Base-by-base conservation (phyloP, 2,113 vertebrate genomes). In the Spea multiplicata region DNA sequence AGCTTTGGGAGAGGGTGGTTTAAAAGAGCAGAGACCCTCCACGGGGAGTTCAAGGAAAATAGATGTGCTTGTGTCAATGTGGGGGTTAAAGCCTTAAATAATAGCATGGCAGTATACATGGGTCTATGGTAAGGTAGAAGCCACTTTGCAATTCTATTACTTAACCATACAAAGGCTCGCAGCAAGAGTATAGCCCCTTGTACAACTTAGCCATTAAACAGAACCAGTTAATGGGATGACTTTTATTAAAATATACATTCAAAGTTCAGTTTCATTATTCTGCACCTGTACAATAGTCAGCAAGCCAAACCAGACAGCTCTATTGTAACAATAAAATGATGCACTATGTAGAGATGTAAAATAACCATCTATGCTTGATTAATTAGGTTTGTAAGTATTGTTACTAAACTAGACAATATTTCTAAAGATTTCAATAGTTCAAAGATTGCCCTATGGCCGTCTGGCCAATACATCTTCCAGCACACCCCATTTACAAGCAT, bases 381-480 rank as follows among this genome's bases (percentile, higher is more conserved):
- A 92, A 94, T 93, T 92, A 90, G 87, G 89, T 93, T 93, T 93
- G 90, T 92, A 92, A 90, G 88, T 88, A 94, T 93, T 94, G 91
- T 93, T 90, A 85, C 85, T 85, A 87, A 90, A 92, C 89, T 81
- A 88, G 90, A 91, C 90, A 92, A 92, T 92, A 92, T 93, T 93
- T 92, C 92, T 93, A 93, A 92, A 91, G 92, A 90, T 89, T 92
- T 93, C 90, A 91, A 92, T 92, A 91, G 90, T 92, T 93, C 91
- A 93, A 92, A 93, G 91, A 89, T 91, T 92, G 91, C 91, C 92
- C 91, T 93, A 88, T 93, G 90, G 90, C 91, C 80, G 70, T 77
- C 86, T 84, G 85, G 85, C 89, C 90, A 93, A 93, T 92, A 92
- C 86, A 94, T 93, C 91, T 92, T 93, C 92, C 85, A 89, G 84